Evolutionary conservation across 2,113 vertebrate genomes (phyloP), one percentile per base, ranked within the genome.

Genomic region (Fulmarus glacialis): DNA sequence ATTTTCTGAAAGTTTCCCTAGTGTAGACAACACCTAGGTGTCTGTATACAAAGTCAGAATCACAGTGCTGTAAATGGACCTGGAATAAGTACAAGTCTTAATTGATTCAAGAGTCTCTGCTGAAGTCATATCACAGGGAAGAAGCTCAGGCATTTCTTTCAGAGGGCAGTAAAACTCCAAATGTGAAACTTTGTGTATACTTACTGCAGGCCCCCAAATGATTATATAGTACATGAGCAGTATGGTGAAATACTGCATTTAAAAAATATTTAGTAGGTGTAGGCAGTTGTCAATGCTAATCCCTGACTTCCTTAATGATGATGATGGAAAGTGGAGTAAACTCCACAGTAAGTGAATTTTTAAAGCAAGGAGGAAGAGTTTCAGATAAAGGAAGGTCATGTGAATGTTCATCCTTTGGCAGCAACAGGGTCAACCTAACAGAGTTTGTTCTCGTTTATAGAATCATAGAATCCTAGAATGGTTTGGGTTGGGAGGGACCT

Each of bases 121-220:
- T 94, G 38, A 73, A 96, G 59, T 79, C 50, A 43, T 62, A 70
- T 45, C 42, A 43, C 30, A 86, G 47, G 13, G 71, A 63, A 64
- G 80, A 95, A 89, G 32, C 43, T 85, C 74, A 92, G 24, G 40
- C 60, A 90, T 97, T 88, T 79, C 45, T 97, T 93, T 81, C 36
- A 89, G 58, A 78, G 85, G 72, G 89, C 32, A 78, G 45, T 89
- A 62, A 48, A 89, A 66, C 14, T 92, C 68, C 47, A 38, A 75
- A 63, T 74, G 17, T 20, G 14, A 92, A 91, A 59, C 11, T 71
- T 72, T 19, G 7, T 55, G 6, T 34, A 21, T 23, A 32, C 29
- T 84, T 93, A 64, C 36, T 81, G 58, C 47, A 91, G 26, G n/a
- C 12, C 14, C 78, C 82, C 32, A 43, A 77, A 52, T 58, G 30